Evolutionary conservation across 2,113 vertebrate species (phyloP), one percentile per base, ranked within the genome.

Genomic region (Sceloporus undulatus): DNA sequence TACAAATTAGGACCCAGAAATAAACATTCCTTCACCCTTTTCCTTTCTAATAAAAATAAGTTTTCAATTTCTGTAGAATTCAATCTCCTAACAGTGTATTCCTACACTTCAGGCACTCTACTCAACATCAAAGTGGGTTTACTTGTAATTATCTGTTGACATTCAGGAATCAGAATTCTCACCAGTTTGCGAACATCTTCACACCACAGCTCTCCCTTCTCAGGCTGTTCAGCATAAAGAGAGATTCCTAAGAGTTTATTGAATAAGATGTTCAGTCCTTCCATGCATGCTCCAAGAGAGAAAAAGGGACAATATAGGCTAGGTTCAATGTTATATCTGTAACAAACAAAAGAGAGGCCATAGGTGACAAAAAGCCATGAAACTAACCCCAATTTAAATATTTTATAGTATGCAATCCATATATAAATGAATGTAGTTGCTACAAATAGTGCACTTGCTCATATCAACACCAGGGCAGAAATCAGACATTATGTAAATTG

Each of bases 241-340:
- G 98, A 98, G 54, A 99, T 96, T 10, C 99, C 99, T 0, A 98
- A 96, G 34, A 99, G 97, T 88, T 95, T 97, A 86, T 93, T 97
- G 95, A 99, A 99, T 92, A 99, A 95, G 85, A 93, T 93, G 89
- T 98, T 98, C 90, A 99, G 96, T 62, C 99, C 99, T 84, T 99
- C 99, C 99, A 99, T 99, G 91, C 99, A 99, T 0, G 98, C 97
- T 1, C 99, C 98, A 76, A 99, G 97, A 38, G 99, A 99, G 87
- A 99, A 97, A 93, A 98, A 99, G 0, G 99, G 99, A 90, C 98
- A 98, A 93, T 99, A 99, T 29, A 99, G 95, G 87, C 98, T 97
- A 92, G 99, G 98, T 94, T 99, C 98, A 16, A 98, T 98, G 92
- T 99, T 99, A 93, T 97, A 99, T 95, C 99, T 99, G 94, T 29